Evolutionary conservation across 2,113 vertebrate species (phyloP).

Genomic region (Asarcornis scutulata): DNA sequence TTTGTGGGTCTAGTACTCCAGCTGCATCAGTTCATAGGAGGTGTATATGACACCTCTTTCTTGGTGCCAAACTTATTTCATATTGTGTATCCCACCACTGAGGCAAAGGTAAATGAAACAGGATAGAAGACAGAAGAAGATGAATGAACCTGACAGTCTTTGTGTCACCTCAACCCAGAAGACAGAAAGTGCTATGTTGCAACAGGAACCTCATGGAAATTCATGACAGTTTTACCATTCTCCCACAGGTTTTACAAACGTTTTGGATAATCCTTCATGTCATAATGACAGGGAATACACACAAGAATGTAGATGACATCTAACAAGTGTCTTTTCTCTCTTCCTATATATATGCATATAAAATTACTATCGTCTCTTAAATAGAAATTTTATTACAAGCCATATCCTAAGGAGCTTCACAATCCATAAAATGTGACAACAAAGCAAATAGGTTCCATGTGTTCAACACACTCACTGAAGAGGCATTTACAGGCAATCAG

Average conservation of each 20-base stretch:
- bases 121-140: neutral
- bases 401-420: constrained; percentile 29
- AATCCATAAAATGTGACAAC: constrained; percentile 59
- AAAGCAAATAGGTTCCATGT: constrained; percentile 55
- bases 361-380: constrained; percentile 31
- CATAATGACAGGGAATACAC: constrained; percentile 1
- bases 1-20: constrained; percentile 27
- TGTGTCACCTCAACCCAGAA: neutral
- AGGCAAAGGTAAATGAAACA: constrained; percentile 23
- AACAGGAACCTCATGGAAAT: constrained; percentile 17
- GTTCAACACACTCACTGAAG: neutral
- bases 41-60: neutral
- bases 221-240: constrained; percentile 32
- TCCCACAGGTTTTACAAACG: constrained; percentile 23
- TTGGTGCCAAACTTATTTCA: constrained; percentile 14
- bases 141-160: constrained; percentile 7
- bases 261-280: constrained; percentile 16
- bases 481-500: constrained; percentile 14
- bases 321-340: constrained; percentile 17
- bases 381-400: constrained; percentile 37
- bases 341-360: neutral
- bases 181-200: neutral
- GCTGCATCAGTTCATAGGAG: constrained; percentile 21
- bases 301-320: neutral
- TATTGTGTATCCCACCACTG: neutral